Evolutionary conservation across 2,113 vertebrate species (phyloP).

Genomic region (Hydrolagus affinis): DNA sequence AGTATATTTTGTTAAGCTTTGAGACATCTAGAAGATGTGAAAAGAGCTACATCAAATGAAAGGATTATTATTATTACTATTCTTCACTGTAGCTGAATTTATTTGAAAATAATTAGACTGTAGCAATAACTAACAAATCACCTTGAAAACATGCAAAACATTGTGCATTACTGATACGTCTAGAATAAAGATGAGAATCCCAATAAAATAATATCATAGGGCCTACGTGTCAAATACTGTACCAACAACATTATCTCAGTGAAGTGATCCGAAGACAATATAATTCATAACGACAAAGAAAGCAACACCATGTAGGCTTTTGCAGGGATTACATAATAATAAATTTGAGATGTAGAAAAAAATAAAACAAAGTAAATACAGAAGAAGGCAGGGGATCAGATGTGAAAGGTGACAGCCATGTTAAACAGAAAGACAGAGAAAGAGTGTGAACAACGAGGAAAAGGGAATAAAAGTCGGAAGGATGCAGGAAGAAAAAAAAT

Average conservation of each 20-base stretch:
- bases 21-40: no score
- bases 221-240: no score
- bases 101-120: no score
- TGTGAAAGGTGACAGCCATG: background rate
- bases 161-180: no score
- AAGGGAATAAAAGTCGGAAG: background rate
- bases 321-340: background rate
- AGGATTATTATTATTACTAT: no score
- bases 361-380: background rate
- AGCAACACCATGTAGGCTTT: background rate
- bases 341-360: background rate
- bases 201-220: no score
- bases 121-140: no score
- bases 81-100: no score
- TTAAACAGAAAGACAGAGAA: background rate
- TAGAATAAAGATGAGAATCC: no score
- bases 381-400: background rate
- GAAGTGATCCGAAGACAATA: conserved; percentile 1
- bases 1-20: no score
- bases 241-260: background rate
- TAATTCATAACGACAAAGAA: background rate
- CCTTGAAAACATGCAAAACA: no score
- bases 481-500: background rate
- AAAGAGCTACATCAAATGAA: no score
- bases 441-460: background rate